These are phyloP conservation scores for Barypeithes pellucidus DNA, from an alignment of 2,888 invertebrate genomes.

Conservation along the genomic window DNA sequence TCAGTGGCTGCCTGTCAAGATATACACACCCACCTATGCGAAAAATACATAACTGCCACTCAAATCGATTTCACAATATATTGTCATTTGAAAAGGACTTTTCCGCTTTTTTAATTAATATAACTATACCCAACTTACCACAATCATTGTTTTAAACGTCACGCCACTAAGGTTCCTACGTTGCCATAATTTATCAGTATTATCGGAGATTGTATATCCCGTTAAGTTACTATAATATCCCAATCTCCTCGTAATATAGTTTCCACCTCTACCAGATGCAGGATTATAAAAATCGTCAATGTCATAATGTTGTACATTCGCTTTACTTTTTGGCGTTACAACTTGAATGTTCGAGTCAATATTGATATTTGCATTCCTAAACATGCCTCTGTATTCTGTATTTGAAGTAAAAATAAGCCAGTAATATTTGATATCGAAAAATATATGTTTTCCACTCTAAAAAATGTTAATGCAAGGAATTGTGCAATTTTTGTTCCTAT, in stretches of 20 bases:
- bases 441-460: constrained; percentile 56
- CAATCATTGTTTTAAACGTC: constrained; percentile 59
- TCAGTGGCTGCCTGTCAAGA: no score
- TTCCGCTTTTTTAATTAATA: no score
- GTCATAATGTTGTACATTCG: neutral
- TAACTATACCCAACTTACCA: constrained; percentile 59
- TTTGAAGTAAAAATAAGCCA: constrained; percentile 59
- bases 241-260: constrained; percentile 49
- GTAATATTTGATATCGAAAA: constrained; percentile 59
- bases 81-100: no score
- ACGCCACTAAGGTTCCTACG: constrained; percentile 63
- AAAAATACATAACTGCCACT: no score
- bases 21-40: no score
- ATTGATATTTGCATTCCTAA: constrained; percentile 55
- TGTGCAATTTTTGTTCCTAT: no score
- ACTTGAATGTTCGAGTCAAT: constrained; percentile 61
- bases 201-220: constrained; percentile 52
- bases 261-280: constrained; percentile 58
- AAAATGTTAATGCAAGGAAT: no score
- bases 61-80: no score
- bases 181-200: constrained; percentile 57
- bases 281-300: constrained; percentile 61
- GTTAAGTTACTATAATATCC: constrained; percentile 55
- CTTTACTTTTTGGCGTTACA: constrained; percentile 40
- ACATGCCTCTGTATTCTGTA: constrained; percentile 46